Conservation (phyloP, 2,888 invertebrate species). For the Drosophila diplacantha region DNA sequence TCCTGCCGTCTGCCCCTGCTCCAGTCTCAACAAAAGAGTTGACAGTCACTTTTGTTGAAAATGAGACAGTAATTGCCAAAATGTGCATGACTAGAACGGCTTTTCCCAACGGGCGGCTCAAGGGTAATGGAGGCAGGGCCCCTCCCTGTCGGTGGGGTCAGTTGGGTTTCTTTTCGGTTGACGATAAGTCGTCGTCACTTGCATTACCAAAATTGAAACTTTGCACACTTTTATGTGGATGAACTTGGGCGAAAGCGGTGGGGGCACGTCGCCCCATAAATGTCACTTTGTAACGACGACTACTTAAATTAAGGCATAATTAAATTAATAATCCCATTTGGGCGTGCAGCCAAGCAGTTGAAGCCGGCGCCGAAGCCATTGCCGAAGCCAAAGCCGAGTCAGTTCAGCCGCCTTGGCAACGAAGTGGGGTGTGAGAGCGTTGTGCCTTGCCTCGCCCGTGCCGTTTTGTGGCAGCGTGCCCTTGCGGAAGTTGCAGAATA, state of each 20-base stretch:
- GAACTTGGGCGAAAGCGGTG: constrained; percentile 11
- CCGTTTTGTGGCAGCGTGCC: constrained; percentile 17
- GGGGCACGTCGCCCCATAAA: constrained; percentile 38
- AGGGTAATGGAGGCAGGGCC: constrained; percentile 13
- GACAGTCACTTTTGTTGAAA: constrained; percentile 67
- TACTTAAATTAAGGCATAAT: constrained; percentile 74
- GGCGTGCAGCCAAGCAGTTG: constrained; percentile 52
- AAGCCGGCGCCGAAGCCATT: constrained; percentile 40
- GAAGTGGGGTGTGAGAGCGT: neutral
- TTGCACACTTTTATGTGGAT: constrained; percentile 44
- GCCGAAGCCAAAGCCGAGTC: constrained; percentile 36
- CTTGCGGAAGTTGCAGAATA: constrained; percentile 70
- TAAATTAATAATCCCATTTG: constrained; percentile 76
- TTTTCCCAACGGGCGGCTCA: constrained; percentile 27
- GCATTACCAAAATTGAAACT: constrained; percentile 64
- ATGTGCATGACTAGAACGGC: constrained; percentile 59
- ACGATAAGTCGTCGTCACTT: constrained; percentile 54
- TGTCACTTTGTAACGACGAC: constrained; percentile 64
- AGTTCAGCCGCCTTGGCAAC: constrained; percentile 1
- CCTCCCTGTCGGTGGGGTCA: constrained; percentile 24
- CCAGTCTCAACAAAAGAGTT: constrained; percentile 47
- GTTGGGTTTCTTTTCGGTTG: constrained; percentile 40
- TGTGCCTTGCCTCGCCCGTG: neutral
- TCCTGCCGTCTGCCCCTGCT: constrained; percentile 8
- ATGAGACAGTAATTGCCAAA: constrained; percentile 69